Base-by-base conservation (phyloP, 1,140 invertebrate genomes). In the Cheumatopsyche charites region DNA sequence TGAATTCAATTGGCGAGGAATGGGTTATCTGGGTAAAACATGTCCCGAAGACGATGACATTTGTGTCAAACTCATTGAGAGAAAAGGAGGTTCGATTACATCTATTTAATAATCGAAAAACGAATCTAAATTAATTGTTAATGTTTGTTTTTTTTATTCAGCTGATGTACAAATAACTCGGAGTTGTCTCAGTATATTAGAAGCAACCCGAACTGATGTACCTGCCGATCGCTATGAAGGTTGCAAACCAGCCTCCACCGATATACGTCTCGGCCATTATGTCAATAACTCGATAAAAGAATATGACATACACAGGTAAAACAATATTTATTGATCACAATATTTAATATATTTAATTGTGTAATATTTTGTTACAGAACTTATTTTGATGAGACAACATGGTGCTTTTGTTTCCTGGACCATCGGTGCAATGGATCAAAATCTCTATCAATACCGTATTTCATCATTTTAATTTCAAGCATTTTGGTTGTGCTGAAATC, bases 171-270 rank as follows among this genome's bases (percentile, higher is more conserved):
- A 93, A 0, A 92, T 96, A 21, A 96, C 92, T 0, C 86, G 95
- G 77, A 91, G 94, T 77, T 97, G 95, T 82, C 79, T 96, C 1
- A 96, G 94, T 77, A 88, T 90, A 11, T 81, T 96, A 13, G 87
- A 87, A 78, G 89, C 88, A 58, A 86, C 91, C 70, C 84, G 94
- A 67, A 92, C 89, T 23, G 94, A 97, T 78, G 92, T 96, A 76
- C 95, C 94, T n/a, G 93, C 94, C 1, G 95, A 96, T 82, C 90
- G 90, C 72, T 96, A 94, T 82, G 94, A 96, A 83, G 94, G 94
- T 0, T 97, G 94, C 79, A 86, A 94, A 72, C 85, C 89, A 41
- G 92, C 93, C 52, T 89, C 93, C 0, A 87, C 87, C 77, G 92
- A 96, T 83, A 84, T 92, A 0, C 90, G 89, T 76, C 80, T 96